Evolutionary conservation across 2,113 vertebrate genomes (phyloP).

Genomic region (Percina caprodes): DNA sequence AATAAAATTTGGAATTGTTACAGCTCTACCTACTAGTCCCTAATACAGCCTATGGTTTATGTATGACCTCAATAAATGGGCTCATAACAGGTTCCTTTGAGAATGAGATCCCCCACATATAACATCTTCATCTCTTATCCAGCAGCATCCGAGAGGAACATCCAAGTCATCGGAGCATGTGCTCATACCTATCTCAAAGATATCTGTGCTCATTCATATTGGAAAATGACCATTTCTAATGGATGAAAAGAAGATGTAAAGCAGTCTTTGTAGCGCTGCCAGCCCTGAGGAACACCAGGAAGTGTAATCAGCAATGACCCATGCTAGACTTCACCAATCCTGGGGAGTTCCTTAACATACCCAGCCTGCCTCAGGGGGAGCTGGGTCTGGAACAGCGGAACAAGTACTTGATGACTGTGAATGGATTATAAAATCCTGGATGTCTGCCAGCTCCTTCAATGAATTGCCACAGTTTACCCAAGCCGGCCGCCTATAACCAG

Average conservation of each 20-base stretch:
- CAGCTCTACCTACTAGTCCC: not conserved
- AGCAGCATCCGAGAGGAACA: slow-evolving; percentile 20
- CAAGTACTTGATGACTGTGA: slow-evolving; percentile 53
- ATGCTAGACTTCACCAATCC: slow-evolving; percentile 57
- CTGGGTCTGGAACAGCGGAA: slow-evolving; percentile 54
- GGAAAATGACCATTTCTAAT: slow-evolving; percentile 62
- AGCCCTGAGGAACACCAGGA: slow-evolving; percentile 65
- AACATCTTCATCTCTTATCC: slow-evolving; percentile 44
- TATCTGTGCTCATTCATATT: no score
- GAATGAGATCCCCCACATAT: slow-evolving; percentile 43
- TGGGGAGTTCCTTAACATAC: slow-evolving; percentile 55
- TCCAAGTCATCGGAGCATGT: slow-evolving; percentile 41
- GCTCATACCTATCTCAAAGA: slow-evolving; percentile 22
- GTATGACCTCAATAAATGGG: slow-evolving; percentile 16
- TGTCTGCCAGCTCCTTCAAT: slow-evolving; percentile 37
- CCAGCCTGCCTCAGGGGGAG: slow-evolving; percentile 47
- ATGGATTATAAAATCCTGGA: slow-evolving; percentile 65
- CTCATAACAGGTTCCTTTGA: slow-evolving; percentile 23
- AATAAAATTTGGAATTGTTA: no score
- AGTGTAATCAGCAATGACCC: slow-evolving; percentile 77
- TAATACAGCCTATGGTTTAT: slow-evolving; percentile 6
- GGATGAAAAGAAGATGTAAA: slow-evolving; percentile 55
- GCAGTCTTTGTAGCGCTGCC: slow-evolving; percentile 25
- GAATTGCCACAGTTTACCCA: slow-evolving; percentile 23
- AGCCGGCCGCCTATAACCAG: slow-evolving; percentile 15